phyloP scores from a whole-genome alignment of 2,888 invertebrate species.

The Caenorhabditis angaria region DNA sequence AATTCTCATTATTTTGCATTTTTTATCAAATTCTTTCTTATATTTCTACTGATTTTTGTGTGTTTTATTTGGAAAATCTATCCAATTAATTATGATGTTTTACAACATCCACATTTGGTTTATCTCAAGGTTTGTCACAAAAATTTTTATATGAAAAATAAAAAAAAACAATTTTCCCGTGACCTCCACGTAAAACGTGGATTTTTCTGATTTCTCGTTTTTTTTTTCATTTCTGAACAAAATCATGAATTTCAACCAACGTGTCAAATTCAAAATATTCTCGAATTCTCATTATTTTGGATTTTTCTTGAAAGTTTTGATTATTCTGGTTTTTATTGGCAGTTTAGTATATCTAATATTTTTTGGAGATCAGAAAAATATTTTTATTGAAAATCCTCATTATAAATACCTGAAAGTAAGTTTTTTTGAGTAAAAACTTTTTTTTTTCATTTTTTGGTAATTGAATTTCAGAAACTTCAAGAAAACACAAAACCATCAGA shows the following conservation, averaged over 20 bases:
- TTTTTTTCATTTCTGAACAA: conserved; percentile 11
- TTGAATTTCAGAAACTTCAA: conserved; percentile 29
- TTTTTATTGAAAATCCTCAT: conserved; percentile 27
- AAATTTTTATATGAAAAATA: background rate
- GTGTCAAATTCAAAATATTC: background rate
- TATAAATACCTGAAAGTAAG: background rate
- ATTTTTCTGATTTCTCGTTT: background rate
- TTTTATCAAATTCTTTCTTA: conserved; percentile 11
- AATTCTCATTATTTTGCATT: conserved; percentile 33
- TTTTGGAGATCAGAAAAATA: background rate
- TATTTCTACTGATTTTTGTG: conserved; percentile 3
- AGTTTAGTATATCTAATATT: conserved; percentile 1
- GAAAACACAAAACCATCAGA: conserved; percentile 24
- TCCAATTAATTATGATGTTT: conserved; percentile 11
- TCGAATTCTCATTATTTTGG: conserved; percentile 30
- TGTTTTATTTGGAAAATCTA: too few relatives aligned
- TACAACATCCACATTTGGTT: conserved; percentile 27
- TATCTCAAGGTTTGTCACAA: background rate
- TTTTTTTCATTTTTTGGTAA: conserved; percentile 24
- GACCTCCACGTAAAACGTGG: too few relatives aligned
- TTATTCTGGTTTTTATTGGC: conserved; percentile 7
- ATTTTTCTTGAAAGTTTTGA: conserved; percentile 13
- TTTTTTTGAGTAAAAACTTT: too few relatives aligned
- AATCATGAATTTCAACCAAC: too few relatives aligned
- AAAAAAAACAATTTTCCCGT: too few relatives aligned